These are phyloP conservation scores for Cyclura pinguis DNA, from an alignment of 2,797 vertebrate species.

Conservation along the genomic window DNA sequence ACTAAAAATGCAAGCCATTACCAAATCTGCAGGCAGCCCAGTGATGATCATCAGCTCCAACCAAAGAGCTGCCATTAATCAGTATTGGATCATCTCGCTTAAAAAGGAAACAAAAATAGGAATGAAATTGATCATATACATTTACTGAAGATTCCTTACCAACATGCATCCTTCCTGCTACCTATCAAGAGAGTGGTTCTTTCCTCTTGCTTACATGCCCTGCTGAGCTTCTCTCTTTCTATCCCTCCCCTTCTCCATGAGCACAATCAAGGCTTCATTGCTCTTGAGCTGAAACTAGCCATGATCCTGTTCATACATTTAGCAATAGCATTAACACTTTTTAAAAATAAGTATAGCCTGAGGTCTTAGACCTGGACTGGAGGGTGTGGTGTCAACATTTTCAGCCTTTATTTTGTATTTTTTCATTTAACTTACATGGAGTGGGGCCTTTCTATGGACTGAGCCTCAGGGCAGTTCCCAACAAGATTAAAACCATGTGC, in stretches of 20 bases:
- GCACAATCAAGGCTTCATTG: neutral
- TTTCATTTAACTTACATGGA: too few relatives aligned
- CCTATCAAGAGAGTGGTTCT: neutral
- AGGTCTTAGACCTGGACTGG: too few relatives aligned
- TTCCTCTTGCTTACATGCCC: neutral
- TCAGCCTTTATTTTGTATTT: too few relatives aligned
- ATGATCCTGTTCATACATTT: neutral
- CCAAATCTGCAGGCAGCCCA: neutral
- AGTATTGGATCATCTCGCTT: neutral
- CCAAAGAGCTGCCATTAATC: neutral
- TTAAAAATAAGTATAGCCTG: neutral
- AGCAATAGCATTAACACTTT: neutral
- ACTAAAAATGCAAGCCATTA: slow-evolving; percentile 31
- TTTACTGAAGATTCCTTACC: neutral
- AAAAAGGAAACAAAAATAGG: neutral
- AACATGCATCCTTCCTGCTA: neutral
- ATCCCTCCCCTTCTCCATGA: neutral
- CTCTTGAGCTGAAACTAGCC: neutral
- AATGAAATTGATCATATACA: neutral
- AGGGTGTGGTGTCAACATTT: too few relatives aligned
- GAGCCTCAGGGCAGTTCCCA: too few relatives aligned
- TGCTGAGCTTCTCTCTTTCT: neutral
- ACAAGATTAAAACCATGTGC: too few relatives aligned
- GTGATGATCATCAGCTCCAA: slow-evolving; percentile 2
- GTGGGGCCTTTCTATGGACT: too few relatives aligned